A percentile compares a stretch with the other conserved stretches of the same genome.
phyloP scores from a whole-genome alignment of 2,797 vertebrate genomes.

The Danio aesculapii region DNA sequence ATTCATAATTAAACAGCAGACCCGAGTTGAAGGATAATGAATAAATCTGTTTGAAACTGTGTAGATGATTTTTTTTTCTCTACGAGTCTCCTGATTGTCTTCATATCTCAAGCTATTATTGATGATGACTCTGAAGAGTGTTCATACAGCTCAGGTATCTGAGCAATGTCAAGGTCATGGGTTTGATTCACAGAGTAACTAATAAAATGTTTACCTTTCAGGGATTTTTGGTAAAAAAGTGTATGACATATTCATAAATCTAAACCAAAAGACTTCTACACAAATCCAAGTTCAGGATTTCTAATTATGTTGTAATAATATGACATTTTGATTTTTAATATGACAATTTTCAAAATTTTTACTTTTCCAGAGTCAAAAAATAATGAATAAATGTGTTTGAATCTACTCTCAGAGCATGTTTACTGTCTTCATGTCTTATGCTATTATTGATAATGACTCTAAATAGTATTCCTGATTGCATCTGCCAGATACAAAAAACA shows the following conservation, averaged over 20 bases:
- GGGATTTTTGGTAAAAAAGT: not conserved
- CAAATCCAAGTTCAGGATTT: not conserved
- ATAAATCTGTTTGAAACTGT: not conserved
- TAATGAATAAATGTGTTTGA: not conserved
- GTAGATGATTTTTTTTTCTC: not conserved
- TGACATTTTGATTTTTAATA: not conserved
- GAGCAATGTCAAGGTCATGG: not conserved
- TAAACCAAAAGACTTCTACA: too few relatives aligned
- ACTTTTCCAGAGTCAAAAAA: not conserved
- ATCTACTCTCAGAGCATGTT: not conserved
- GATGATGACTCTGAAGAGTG: slow-evolving; percentile 22
- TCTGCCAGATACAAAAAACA: not conserved
- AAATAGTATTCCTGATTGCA: too few relatives aligned
- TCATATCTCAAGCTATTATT: not conserved
- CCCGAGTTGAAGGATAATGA: not conserved
- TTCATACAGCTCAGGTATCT: not conserved
- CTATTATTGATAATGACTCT: not conserved
- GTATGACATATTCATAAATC: too few relatives aligned
- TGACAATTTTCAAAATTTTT: not conserved
- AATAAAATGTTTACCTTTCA: not conserved
- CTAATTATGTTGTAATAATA: not conserved
- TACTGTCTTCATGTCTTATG: not conserved
- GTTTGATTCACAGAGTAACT: not conserved
- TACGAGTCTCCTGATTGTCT: not conserved
- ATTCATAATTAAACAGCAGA: not conserved